Evolutionary conservation across 1,140 invertebrate species (phyloP).

Genomic region (Rhopalosiphum padi): DNA sequence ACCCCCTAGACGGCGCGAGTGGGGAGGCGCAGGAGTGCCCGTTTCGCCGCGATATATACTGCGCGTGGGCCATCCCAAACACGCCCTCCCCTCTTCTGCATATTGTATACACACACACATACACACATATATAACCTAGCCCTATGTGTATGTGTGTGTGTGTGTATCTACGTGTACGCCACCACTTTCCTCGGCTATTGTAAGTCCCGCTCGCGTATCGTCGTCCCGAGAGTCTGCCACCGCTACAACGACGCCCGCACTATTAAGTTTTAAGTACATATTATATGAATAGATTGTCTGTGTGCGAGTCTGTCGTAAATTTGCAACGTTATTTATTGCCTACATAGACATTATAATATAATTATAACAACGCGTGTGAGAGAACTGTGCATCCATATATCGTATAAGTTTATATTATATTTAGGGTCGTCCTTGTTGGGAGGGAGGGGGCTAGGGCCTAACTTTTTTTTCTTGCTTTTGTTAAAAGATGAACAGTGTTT

Average conservation of each 20-base stretch:
- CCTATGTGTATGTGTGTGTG: neutral
- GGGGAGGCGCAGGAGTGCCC: neutral
- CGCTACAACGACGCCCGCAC: neutral
- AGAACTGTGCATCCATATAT: neutral
- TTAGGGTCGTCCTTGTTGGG: neutral
- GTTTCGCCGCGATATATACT: neutral
- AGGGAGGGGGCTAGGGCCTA: no score
- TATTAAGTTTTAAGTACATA: neutral
- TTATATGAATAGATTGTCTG: neutral
- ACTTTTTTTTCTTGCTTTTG: no score
- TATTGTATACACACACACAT: neutral
- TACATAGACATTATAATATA: neutral
- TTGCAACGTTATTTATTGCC: neutral
- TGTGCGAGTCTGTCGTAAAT: neutral
- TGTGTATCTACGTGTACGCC: neutral
- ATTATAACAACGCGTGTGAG: neutral
- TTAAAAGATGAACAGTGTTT: no score
- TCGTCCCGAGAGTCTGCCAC: neutral
- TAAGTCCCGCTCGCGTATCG: neutral
- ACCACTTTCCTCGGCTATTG: neutral
- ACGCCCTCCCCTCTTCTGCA: neutral
- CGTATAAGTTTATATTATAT: neutral
- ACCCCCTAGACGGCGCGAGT: neutral
- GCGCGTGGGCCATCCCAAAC: conserved; percentile 31
- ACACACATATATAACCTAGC: neutral